Base-by-base conservation (phyloP, 2,888 invertebrate genomes). In the Gerosis bhagava region DNA sequence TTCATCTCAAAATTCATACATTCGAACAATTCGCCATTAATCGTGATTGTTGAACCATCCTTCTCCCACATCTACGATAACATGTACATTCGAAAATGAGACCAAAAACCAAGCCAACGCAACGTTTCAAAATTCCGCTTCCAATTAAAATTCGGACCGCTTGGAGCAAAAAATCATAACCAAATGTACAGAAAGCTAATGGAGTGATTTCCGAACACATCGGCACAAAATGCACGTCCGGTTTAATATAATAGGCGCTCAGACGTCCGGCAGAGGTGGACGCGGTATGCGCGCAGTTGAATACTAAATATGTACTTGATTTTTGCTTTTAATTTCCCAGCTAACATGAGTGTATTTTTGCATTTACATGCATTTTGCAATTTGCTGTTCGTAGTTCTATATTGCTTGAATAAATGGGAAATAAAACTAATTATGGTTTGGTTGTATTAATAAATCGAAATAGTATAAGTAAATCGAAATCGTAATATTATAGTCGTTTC, bases 161-260 rank as follows among this genome's bases (percentile, higher is more conserved):
- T 37, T 2, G 24, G 16, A 29, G 37, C 37, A 45, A 45, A 45
- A 45, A 45, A 37, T 45, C 45, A 45, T 45, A 45, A 37, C 45
- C 45, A 37, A 42, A 42, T 42, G 42, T 42, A 42, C 42, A 34
- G 42, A 42, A 34, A 45, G 45, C 45, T 45, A 45, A 45, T 45
- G 45, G 45, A 45, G 45, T 45, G 45, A 45, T 45, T 45, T 45
- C 45, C 37, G 45, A 45, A 45, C 37, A 45, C 45, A 44, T 44
- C 44, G 36, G 37, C 29, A 45, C 45, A 37, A 37, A 29, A 37
- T 37, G 37, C 45, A 45, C 45, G 45, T 45, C 36, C 45, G 31
- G 45, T 5, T 37, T 45, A 45, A 45, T 45, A 45, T 45, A 45
- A 45, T 45, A 45, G 45, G 37, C 45, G 45, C 22, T 37, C 44